A percentile compares a stretch with the other conserved stretches of the same genome.
These are phyloP conservation scores for Callospermophilus lateralis DNA, from an alignment of 2,113 vertebrate genomes.

Conservation along the genomic window DNA sequence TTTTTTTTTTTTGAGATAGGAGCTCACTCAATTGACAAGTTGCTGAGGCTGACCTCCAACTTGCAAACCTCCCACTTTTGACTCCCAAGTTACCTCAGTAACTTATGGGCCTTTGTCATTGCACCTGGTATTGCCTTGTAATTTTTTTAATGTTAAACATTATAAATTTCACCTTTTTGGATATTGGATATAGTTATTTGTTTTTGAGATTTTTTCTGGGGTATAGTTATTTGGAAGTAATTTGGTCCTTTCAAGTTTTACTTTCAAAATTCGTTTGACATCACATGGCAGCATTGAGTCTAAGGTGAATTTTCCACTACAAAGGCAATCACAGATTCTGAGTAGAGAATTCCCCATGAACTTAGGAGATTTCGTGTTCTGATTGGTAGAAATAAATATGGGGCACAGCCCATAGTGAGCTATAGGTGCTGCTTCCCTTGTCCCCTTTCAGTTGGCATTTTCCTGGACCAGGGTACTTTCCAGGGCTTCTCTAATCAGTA, in stretches of 20 bases:
- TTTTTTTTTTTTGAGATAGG: too few relatives aligned
- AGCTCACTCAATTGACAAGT: too few relatives aligned
- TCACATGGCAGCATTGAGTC: neutral
- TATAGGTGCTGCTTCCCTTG: neutral
- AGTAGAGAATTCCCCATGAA: neutral
- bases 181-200: neutral
- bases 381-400: neutral
- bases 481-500: neutral
- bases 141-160: neutral
- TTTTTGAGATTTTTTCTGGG: neutral
- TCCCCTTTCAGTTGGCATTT: neutral
- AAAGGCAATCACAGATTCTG: neutral
- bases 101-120: too few relatives aligned
- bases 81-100: too few relatives aligned
- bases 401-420: neutral
- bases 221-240: neutral
- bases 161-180: neutral
- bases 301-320: neutral
- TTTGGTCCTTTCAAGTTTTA: neutral
- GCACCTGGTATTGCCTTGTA: neutral
- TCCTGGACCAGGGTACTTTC: neutral
- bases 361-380: neutral
- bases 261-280: slow-evolving; percentile 11
- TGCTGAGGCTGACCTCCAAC: too few relatives aligned
- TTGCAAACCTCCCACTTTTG: too few relatives aligned